These are phyloP conservation scores for Pseudochaenichthys georgianus DNA, from an alignment of 2,797 vertebrate genomes.

Conservation along the genomic window DNA sequence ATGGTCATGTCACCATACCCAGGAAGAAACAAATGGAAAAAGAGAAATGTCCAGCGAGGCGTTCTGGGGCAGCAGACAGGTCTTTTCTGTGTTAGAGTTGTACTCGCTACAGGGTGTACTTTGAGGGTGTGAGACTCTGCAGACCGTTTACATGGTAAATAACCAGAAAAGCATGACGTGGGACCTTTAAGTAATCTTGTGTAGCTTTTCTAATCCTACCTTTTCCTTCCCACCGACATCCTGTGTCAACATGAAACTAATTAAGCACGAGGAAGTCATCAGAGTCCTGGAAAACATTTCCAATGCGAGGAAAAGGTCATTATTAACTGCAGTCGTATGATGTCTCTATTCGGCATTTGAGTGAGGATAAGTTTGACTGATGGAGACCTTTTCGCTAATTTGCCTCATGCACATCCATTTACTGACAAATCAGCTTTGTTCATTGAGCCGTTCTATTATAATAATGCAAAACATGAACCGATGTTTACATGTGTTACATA, in stretches of 20 bases:
- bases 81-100: no score
- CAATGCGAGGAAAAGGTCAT: conserved; percentile 16
- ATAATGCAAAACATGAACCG: background rate
- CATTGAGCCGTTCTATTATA: background rate
- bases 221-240: background rate
- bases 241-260: background rate
- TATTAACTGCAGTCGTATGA: background rate
- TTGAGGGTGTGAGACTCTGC: no score
- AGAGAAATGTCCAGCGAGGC: no score
- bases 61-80: no score
- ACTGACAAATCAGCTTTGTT: background rate
- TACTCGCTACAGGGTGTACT: no score
- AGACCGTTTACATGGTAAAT: no score
- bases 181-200: background rate
- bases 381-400: conserved; percentile 21
- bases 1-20: no score
- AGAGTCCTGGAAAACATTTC: conserved; percentile 12
- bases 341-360: conserved; percentile 16
- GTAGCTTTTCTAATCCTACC: background rate
- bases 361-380: conserved; percentile 2
- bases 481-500: background rate
- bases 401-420: background rate
- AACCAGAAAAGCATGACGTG: no score
- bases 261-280: background rate
- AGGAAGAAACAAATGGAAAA: no score